A percentile compares a stretch with the other conserved stretches of the same genome.
Evolutionary conservation across 2,797 vertebrate species (phyloP).

Genomic region (Anabacerthia variegaticeps): DNA sequence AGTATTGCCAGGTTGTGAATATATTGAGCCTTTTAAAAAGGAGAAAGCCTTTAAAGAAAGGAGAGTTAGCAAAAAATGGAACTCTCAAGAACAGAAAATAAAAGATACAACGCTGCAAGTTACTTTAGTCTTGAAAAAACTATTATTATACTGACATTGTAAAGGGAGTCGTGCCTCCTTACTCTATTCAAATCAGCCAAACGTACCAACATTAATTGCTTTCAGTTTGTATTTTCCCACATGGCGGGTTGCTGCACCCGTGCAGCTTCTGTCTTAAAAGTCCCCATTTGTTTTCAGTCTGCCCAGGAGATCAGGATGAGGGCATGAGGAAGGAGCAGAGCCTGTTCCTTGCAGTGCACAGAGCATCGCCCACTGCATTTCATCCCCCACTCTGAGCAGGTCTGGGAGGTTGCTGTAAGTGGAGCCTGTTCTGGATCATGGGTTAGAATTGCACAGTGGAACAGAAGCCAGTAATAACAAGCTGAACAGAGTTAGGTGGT

Average conservation of each 20-base stretch:
- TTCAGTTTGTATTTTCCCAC: not conserved
- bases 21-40: not conserved
- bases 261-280: fast-evolving
- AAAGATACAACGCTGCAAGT: not conserved
- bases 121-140: not conserved
- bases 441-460: not conserved
- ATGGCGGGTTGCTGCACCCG: not conserved
- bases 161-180: not conserved
- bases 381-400: fast-evolving
- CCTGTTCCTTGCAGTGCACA: not conserved
- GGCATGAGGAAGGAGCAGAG: not conserved
- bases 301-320: not conserved
- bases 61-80: not conserved
- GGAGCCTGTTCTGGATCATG: not conserved
- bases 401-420: not conserved
- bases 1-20: not conserved
- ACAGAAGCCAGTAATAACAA: not conserved
- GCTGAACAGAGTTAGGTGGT: not conserved
- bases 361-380: not conserved
- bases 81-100: not conserved
- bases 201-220: fast-evolving
- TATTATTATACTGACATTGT: not conserved
- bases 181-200: not conserved
- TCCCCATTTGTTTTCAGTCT: not conserved
- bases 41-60: not conserved